These are phyloP conservation scores for Agonopterix arenella DNA, from an alignment of 2,888 invertebrate genomes.

Conservation along the genomic window DNA sequence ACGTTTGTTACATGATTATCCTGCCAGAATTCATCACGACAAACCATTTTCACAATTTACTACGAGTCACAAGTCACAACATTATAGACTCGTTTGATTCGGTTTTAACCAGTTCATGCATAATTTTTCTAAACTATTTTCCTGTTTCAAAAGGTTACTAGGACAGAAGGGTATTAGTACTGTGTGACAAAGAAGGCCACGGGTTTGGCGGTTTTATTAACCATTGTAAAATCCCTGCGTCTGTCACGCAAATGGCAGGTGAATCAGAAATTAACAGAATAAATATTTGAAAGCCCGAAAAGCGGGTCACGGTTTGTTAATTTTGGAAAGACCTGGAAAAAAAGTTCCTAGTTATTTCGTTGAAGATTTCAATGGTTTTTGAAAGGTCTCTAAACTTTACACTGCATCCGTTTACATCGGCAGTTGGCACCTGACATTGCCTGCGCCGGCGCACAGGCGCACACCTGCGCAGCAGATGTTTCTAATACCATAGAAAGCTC, in stretches of 20 bases:
- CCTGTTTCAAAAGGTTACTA: too few species aligned
- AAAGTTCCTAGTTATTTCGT: not conserved
- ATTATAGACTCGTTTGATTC: too few species aligned
- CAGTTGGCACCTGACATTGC: slow-evolving; percentile 23
- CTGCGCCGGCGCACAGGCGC: slow-evolving; percentile 13
- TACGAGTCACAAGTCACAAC: too few species aligned
- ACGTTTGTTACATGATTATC: slow-evolving; percentile 2
- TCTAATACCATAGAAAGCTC: slow-evolving; percentile 17
- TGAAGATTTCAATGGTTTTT: too few species aligned
- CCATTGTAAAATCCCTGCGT: slow-evolving; percentile 23
- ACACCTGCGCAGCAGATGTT: slow-evolving; percentile 67
- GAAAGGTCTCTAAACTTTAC: not conserved
- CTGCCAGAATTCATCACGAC: slow-evolving; percentile 5
- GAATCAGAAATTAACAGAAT: not conserved
- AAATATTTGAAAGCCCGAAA: not conserved
- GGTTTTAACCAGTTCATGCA: too few species aligned
- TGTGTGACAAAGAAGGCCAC: not conserved
- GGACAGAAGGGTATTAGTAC: too few species aligned
- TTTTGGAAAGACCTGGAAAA: not conserved
- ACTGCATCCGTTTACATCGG: too few species aligned
- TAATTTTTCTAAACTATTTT: too few species aligned
- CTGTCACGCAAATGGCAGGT: not conserved
- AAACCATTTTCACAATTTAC: too few species aligned
- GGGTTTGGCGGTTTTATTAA: slow-evolving; percentile 13
- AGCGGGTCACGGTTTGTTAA: not conserved